Evolutionary conservation across 2,113 vertebrate genomes (phyloP).

Genomic region (Penelope pileata): DNA sequence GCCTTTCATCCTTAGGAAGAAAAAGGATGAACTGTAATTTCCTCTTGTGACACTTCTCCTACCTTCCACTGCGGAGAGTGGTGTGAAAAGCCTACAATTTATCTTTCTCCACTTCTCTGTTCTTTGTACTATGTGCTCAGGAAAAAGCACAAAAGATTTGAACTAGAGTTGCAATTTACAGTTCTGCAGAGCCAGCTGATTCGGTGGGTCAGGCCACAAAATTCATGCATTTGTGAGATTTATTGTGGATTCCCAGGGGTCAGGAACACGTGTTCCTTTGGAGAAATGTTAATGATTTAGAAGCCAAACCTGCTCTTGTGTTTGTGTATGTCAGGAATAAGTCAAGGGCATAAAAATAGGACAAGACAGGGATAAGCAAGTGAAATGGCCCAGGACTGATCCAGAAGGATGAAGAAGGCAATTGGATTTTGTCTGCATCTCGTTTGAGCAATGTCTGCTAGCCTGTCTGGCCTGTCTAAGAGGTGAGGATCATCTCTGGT

Average conservation of each 20-base stretch:
- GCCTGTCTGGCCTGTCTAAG: not conserved
- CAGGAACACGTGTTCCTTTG: not conserved
- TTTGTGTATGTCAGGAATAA: rapidly evolving
- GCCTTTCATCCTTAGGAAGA: not conserved
- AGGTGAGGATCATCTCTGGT: not conserved
- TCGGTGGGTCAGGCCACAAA: not conserved
- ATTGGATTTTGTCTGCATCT: not conserved
- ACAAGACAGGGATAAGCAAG: not conserved
- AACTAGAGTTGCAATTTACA: not conserved
- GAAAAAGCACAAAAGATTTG: not conserved
- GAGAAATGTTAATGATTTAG: not conserved
- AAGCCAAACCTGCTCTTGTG: not conserved
- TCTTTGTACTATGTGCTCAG: not conserved
- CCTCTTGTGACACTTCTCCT: not conserved
- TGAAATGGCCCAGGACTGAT: not conserved
- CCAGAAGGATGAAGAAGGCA: not conserved
- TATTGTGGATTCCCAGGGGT: not conserved
- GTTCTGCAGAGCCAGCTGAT: not conserved
- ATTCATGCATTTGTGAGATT: not conserved
- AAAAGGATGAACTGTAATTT: not conserved
- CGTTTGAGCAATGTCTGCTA: not conserved
- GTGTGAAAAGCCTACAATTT: not conserved
- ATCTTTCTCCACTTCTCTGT: not conserved
- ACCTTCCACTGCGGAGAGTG: not conserved
- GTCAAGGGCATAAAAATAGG: not conserved